These are phyloP conservation scores for Anorthoa munda DNA, from an alignment of 2,888 invertebrate genomes.

Conservation along the genomic window DNA sequence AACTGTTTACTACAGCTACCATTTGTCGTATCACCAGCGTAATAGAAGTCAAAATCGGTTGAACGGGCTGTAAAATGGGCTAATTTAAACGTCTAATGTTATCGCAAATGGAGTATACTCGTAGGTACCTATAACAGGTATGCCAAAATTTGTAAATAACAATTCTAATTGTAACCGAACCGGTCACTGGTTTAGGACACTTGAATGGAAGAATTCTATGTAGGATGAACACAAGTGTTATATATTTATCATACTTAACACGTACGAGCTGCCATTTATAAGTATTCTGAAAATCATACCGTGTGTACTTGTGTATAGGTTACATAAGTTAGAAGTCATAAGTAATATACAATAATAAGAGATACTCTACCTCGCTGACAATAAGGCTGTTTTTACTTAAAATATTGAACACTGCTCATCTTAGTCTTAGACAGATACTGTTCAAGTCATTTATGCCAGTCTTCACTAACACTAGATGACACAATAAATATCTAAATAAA, in stretches of 20 bases:
- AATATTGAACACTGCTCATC: slow-evolving; percentile 27
- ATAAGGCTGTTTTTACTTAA: slow-evolving; percentile 13
- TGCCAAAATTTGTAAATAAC: slow-evolving; percentile 38
- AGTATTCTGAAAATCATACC: not conserved
- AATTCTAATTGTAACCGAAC: slow-evolving; percentile 19
- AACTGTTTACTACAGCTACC: no score
- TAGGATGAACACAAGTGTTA: slow-evolving; percentile 15
- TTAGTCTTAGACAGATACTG: slow-evolving; percentile 16
- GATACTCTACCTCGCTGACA: slow-evolving; percentile 20
- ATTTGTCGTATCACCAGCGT: no score
- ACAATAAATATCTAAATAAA: no score
- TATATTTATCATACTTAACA: slow-evolving; percentile 21
- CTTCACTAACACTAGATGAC: not conserved
- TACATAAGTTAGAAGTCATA: slow-evolving; percentile 17
- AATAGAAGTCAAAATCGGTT: no score
- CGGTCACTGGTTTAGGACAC: slow-evolving; percentile 35
- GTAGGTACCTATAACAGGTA: slow-evolving; percentile 27
- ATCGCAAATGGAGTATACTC: no score
- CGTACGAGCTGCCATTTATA: not conserved
- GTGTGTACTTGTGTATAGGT: slow-evolving; percentile 6
- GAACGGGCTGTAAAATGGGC: no score
- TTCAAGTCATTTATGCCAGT: slow-evolving; percentile 1
- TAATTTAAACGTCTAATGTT: no score
- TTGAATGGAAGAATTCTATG: slow-evolving; percentile 43
- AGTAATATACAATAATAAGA: slow-evolving; percentile 20